A percentile compares a stretch with the other conserved stretches of the same genome.
Evolutionary conservation across 2,113 vertebrate genomes (phyloP).

Genomic region (Xyliphius kryptos): DNA sequence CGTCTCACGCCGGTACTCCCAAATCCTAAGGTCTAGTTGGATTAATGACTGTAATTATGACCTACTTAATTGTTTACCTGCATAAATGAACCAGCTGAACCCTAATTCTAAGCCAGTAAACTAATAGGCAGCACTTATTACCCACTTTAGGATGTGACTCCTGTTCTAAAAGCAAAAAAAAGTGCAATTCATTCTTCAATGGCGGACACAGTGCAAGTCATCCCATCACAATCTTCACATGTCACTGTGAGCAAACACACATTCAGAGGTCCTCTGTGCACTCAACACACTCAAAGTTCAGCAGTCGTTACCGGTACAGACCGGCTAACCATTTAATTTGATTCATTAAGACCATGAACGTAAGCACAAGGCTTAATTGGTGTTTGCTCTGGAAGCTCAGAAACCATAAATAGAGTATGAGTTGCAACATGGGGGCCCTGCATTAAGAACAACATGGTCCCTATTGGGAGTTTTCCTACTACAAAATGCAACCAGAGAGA

Average conservation of each 20-base stretch:
- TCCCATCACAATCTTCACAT: constrained; percentile 56
- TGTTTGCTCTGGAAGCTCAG: neutral
- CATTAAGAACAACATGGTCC: neutral
- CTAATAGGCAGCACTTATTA: neutral
- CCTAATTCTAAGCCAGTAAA: neutral
- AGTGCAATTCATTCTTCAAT: constrained; percentile 43
- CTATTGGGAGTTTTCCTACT: neutral
- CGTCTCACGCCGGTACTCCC: neutral
- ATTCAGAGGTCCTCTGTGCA: constrained; percentile 1
- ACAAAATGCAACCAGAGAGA: neutral
- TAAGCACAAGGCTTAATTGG: no score
- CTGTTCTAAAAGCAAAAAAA: constrained; percentile 22
- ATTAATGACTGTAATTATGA: constrained; percentile 3
- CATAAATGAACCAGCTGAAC: constrained; percentile 11
- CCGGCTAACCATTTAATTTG: neutral
- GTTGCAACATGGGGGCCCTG: neutral
- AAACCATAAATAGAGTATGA: constrained; percentile 3
- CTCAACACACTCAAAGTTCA: neutral
- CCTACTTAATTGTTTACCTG: neutral
- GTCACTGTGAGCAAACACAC: constrained; percentile 58
- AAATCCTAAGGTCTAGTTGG: neutral
- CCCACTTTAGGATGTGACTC: neutral
- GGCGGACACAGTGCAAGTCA: constrained; percentile 44
- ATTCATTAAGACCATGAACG: no score
- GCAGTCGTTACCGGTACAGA: neutral